These are phyloP conservation scores for Triplophysa tibetana DNA, from an alignment of 2,113 vertebrate genomes.

Conservation along the genomic window DNA sequence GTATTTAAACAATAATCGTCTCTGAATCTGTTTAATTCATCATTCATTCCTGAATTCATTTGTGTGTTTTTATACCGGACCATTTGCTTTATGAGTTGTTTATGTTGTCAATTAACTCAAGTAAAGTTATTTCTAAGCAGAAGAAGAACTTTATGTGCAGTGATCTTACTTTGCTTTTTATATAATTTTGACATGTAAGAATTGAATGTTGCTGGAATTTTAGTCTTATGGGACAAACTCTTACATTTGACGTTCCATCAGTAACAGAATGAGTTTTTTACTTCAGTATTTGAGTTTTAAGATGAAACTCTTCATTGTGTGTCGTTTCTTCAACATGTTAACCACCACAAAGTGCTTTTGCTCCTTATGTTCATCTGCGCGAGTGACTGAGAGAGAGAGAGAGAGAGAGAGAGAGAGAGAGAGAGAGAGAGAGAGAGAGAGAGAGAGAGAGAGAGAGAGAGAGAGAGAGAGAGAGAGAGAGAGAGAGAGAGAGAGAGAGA, in stretches of 20 bases:
- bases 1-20: background rate
- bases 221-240: background rate
- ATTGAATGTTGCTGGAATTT: background rate
- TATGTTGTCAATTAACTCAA: background rate
- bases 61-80: background rate
- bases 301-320: background rate
- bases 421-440: slow-evolving; percentile 21
- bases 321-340: slow-evolving; percentile 47
- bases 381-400: slow-evolving; percentile 54
- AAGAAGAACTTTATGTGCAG: too few species aligned
- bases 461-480: background rate
- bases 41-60: too few species aligned
- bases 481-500: background rate
- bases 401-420: slow-evolving; percentile 34
- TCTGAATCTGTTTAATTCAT: too few species aligned
- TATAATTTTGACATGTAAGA: background rate
- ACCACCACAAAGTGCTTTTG: slow-evolving; percentile 77
- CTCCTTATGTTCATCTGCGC: slow-evolving; percentile 60
- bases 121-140: too few species aligned
- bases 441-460: background rate
- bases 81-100: background rate
- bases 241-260: too few species aligned
- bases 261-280: background rate
- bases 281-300: background rate
- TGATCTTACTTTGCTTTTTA: background rate